Evolutionary conservation across 1,140 invertebrate species (phyloP), one percentile per base, ranked within the genome.

Genomic region (Pseudomyrmex gracilis): DNA sequence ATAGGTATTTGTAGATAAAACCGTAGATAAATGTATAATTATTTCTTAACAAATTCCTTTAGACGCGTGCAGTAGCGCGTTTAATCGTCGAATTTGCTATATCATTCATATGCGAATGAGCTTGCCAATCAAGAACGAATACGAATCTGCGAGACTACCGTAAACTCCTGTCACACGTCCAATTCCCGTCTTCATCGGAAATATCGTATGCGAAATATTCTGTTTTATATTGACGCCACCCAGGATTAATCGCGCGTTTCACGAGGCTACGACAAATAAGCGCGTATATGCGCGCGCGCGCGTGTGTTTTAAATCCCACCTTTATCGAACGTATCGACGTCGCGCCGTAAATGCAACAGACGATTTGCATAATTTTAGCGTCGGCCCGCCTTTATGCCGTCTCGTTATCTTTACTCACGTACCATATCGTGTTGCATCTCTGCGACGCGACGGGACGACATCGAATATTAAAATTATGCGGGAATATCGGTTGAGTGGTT

Each of bases 301-400:
- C 34, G 17, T 10, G 76, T 53, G 24, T 78, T 78, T 78, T 57
- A 78, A 70, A 57, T 70, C 66, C 66, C 53, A 55, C 43, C 53
- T 70, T 70, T 78, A 78, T 78, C 64, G 51, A n/a, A n/a, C n/a
- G 74, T 68, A 57, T 68, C 74, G 63, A 68, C 53, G 64, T 58
- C 7, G 76, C 51, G 20, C 8, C 24, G 74, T 20, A 51, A 78
- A 78, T 51, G 20, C 43, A 47, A 17, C 43, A 24, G 7, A 22
- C 15, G 15, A 78, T 78, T 78, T 78, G 76, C 76, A 78, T 78
- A 78, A 78, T 78, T 70, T 22, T 78, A 64, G 76, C 47, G 24
- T 43, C 60, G 53, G 64, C 43, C 43, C 53, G 64, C 60, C 60
- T 76, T 24, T 34, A 60, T 60, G 20, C 10, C 76, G 53, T 78